A percentile compares a stretch with the other conserved stretches of the same genome.
These are phyloP conservation scores for Lacanobia oleracea DNA, from an alignment of 2,888 invertebrate species.

Conservation along the genomic window DNA sequence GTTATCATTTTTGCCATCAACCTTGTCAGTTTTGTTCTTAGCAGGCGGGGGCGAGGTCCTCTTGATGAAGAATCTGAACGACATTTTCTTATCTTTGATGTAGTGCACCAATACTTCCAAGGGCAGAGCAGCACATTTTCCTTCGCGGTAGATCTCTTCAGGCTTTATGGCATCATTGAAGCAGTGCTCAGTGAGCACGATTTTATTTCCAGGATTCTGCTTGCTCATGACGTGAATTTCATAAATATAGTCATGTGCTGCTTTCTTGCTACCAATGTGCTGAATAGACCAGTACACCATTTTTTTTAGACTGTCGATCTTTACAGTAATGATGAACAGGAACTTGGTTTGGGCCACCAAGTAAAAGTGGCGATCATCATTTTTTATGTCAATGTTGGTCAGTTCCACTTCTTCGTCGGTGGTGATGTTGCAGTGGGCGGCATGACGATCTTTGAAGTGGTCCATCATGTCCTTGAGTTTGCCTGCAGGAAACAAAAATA, in stretches of 20 bases:
- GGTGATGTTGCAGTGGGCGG: slow-evolving; percentile 73
- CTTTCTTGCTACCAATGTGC: slow-evolving; percentile 81
- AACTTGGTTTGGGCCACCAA: slow-evolving; percentile 78
- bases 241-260: slow-evolving; percentile 81
- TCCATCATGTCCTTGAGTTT: slow-evolving; percentile 80
- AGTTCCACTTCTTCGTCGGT: slow-evolving; percentile 79
- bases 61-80: slow-evolving; percentile 81
- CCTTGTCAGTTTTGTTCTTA: slow-evolving; percentile 66
- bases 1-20: slow-evolving; percentile 65
- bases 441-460: slow-evolving; percentile 84
- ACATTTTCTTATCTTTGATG: slow-evolving; percentile 76
- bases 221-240: slow-evolving; percentile 83
- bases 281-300: slow-evolving; percentile 84
- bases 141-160: slow-evolving; percentile 81
- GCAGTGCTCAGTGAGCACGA: slow-evolving; percentile 82
- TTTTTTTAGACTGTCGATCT: slow-evolving; percentile 81
- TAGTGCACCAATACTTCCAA: slow-evolving; percentile 77
- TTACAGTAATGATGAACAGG: slow-evolving; percentile 82
- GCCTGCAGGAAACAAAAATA: slow-evolving; percentile 17
- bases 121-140: slow-evolving; percentile 82
- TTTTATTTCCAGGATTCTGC: slow-evolving; percentile 78
- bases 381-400: slow-evolving; percentile 69
- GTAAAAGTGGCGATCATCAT: slow-evolving; percentile 80
- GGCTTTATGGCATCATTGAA: slow-evolving; percentile 81
- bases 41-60: slow-evolving; percentile 67